Evolutionary conservation across 1,140 invertebrate species (phyloP).

Genomic region (Trypoxylus dichotomus): DNA sequence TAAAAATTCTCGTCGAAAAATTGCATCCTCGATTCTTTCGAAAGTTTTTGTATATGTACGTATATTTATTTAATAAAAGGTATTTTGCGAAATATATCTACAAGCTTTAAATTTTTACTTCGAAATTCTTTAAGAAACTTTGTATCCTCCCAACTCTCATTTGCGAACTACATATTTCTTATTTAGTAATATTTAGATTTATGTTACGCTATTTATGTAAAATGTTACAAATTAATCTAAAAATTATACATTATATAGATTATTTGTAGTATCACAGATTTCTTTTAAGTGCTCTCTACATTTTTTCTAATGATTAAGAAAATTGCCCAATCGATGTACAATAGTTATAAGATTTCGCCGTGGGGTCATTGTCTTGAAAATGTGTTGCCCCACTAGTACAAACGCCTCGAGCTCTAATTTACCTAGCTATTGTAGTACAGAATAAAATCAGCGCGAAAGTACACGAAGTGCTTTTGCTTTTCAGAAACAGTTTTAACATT

Average conservation of each 20-base stretch:
- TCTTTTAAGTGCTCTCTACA: slow-evolving; percentile 32
- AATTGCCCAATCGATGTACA: slow-evolving; percentile 21
- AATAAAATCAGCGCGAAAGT: no score
- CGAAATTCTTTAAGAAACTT: neutral
- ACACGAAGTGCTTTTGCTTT: no score
- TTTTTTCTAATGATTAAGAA: neutral
- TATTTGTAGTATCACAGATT: slow-evolving; percentile 37
- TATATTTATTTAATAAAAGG: neutral
- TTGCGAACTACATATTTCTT: slow-evolving; percentile 11
- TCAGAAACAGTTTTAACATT: no score
- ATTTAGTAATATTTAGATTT: slow-evolving; percentile 1
- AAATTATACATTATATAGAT: slow-evolving; percentile 23
- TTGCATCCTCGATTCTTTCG: neutral
- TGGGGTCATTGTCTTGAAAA: slow-evolving; percentile 9
- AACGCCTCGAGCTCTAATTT: neutral
- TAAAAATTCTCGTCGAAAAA: no score
- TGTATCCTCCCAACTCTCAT: neutral
- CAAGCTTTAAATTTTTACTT: neutral
- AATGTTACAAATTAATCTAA: slow-evolving; percentile 29
- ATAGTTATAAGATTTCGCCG: neutral
- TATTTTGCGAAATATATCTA: slow-evolving; percentile 3
- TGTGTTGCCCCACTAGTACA: neutral
- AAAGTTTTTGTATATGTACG: neutral
- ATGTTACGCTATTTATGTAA: neutral
- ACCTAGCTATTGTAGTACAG: neutral